phyloP scores from a whole-genome alignment of 2,888 invertebrate genomes.

The Coelinius sp. region DNA sequence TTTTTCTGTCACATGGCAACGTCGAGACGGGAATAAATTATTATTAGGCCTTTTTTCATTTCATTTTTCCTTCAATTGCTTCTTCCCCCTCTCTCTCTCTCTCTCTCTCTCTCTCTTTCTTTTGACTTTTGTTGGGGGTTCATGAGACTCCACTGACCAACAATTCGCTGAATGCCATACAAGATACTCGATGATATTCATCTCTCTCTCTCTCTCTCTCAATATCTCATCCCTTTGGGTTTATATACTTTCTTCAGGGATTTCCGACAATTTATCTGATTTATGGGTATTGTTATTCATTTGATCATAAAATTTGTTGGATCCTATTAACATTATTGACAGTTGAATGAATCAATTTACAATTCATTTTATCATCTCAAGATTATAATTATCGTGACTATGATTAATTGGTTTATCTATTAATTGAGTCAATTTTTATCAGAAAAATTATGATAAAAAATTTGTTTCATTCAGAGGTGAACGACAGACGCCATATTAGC shows the following conservation, averaged over 20 bases:
- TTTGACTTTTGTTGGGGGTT: not conserved
- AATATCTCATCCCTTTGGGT: conserved; percentile 33
- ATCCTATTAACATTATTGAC: not conserved
- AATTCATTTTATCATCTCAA: not conserved
- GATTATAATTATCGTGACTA: not conserved
- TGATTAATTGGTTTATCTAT: not conserved
- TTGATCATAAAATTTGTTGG: conserved; percentile 3
- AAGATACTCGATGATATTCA: conserved; percentile 37
- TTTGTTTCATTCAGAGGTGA: not conserved
- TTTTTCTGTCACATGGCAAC: conserved; percentile 23
- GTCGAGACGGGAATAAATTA: conserved; percentile 30
- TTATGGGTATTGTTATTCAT: conserved; percentile 4
- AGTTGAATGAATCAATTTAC: conserved; percentile 1
- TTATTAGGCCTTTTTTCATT: conserved; percentile 17
- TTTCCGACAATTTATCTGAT: conserved; percentile 5
- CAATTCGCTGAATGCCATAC: conserved; percentile 4
- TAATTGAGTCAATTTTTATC: not conserved
- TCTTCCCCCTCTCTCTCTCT: not conserved
- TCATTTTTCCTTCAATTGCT: not conserved
- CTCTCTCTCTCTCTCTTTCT: not conserved
- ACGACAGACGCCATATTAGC: conserved; percentile 26
- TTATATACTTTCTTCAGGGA: not conserved
- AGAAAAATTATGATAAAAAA: not conserved
- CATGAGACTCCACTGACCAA: not conserved
- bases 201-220: conserved; percentile 34